These are phyloP conservation scores for Pao palembangensis DNA, from an alignment of 2,113 vertebrate genomes.

Conservation along the genomic window DNA sequence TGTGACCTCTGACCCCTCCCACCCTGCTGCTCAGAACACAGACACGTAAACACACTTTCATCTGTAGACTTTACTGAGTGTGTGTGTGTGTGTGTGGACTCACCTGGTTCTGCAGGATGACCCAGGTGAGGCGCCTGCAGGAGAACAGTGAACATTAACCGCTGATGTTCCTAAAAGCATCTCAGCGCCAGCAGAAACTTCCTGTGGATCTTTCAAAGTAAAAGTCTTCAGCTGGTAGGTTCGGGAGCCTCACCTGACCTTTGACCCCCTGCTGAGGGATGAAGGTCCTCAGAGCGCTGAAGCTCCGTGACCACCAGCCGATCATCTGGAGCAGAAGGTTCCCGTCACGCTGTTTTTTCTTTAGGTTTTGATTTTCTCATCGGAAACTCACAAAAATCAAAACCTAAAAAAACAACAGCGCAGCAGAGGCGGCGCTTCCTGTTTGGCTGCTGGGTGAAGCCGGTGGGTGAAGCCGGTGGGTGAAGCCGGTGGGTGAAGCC, in stretches of 20 bases:
- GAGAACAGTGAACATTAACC: neutral
- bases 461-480: too few species aligned
- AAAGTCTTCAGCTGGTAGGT: too few species aligned
- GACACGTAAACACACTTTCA: too few species aligned
- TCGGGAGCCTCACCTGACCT: neutral
- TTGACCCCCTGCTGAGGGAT: neutral
- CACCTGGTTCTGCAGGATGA: conserved; percentile 10
- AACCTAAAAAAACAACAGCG: conserved; percentile 79
- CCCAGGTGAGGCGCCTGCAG: neutral
- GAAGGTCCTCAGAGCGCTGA: conserved; percentile 5
- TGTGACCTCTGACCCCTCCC: too few species aligned
- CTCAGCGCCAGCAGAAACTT: too few species aligned
- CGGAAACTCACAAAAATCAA: conserved; percentile 74
- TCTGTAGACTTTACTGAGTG: too few species aligned
- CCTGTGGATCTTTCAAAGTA: too few species aligned
- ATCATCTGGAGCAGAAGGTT: neutral
- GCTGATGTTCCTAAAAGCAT: too few species aligned
- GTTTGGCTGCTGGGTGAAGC: neutral
- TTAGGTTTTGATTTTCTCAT: conserved; percentile 74
- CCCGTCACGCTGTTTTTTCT: conserved; percentile 67
- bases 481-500: too few species aligned
- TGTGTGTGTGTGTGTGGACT: neutral
- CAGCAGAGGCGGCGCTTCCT: neutral
- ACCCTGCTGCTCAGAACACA: too few species aligned
- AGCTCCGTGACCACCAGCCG: neutral